Conservation (phyloP, 2,113 vertebrate species). For the Plectropomus leopardus region DNA sequence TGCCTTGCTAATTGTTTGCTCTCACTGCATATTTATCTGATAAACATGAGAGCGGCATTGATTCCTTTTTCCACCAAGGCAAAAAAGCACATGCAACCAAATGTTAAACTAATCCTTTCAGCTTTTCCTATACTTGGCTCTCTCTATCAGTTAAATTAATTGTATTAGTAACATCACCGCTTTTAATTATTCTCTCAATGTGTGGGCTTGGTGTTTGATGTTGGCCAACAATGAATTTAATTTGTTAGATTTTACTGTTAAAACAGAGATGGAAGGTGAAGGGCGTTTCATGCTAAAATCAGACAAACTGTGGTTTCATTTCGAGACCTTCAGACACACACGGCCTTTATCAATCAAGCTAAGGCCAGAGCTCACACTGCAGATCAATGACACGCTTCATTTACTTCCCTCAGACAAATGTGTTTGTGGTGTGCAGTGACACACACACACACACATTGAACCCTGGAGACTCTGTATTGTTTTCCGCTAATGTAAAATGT, state of each 20-base stretch:
- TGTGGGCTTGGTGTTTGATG: neutral
- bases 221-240: neutral
- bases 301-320: constrained; percentile 29
- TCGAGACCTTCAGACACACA: constrained; percentile 20
- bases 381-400: constrained; percentile 76
- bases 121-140: neutral
- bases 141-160: neutral
- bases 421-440: constrained; percentile 41
- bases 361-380: constrained; percentile 50
- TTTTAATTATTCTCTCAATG: constrained; percentile 37
- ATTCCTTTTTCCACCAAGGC: neutral
- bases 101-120: constrained; percentile 14
- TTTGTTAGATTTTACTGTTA: neutral
- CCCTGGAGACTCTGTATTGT: constrained; percentile 45
- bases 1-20: neutral
- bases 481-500: constrained; percentile 42
- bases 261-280: neutral
- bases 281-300: constrained; percentile 5
- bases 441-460: constrained; percentile 28
- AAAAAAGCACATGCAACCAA: constrained; percentile 9
- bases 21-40: constrained; percentile 1
- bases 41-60: neutral
- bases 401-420: constrained; percentile 63
- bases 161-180: constrained; percentile 1
- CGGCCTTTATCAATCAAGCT: constrained; percentile 52